These are phyloP conservation scores for Tichodroma muraria DNA, from an alignment of 2,113 vertebrate genomes.

Conservation along the genomic window DNA sequence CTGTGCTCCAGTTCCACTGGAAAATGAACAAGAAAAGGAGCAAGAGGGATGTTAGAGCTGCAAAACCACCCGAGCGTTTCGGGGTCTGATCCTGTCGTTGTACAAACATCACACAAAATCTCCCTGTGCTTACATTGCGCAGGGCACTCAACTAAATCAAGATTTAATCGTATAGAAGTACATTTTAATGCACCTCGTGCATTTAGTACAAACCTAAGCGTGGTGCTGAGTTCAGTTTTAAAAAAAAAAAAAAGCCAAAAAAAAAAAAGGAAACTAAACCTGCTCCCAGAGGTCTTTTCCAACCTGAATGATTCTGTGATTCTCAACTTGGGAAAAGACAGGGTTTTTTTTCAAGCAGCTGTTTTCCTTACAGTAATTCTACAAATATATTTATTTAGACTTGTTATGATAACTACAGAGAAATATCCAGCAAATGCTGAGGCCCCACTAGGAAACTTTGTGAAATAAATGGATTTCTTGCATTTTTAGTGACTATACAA, in stretches of 20 bases:
- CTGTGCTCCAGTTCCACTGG: slow-evolving; percentile 93
- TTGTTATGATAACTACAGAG: not conserved
- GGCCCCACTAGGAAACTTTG: not conserved
- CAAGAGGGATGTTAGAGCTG: not conserved
- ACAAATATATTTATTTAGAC: not conserved
- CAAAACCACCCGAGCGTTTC: accelerated
- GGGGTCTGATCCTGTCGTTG: not conserved
- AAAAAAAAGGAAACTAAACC: not conserved
- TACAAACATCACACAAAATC: accelerated
- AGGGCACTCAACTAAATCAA: not conserved
- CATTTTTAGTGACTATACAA: not conserved
- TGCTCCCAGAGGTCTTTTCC: not conserved
- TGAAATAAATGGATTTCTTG: not conserved
- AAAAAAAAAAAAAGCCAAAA: too few relatives aligned
- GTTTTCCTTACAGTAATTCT: not conserved
- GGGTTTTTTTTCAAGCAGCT: not conserved
- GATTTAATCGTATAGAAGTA: not conserved
- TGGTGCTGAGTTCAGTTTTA: not conserved
- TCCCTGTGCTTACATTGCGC: not conserved
- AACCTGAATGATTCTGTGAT: not conserved
- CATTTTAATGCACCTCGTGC: not conserved
- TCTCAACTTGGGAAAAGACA: not conserved
- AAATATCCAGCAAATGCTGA: not conserved
- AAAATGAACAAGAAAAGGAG: not conserved
- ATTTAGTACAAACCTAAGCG: not conserved